Evolutionary conservation across 2,113 vertebrate species (phyloP), one percentile per base, ranked within the genome.

Genomic region (Nesoenas mayeri): DNA sequence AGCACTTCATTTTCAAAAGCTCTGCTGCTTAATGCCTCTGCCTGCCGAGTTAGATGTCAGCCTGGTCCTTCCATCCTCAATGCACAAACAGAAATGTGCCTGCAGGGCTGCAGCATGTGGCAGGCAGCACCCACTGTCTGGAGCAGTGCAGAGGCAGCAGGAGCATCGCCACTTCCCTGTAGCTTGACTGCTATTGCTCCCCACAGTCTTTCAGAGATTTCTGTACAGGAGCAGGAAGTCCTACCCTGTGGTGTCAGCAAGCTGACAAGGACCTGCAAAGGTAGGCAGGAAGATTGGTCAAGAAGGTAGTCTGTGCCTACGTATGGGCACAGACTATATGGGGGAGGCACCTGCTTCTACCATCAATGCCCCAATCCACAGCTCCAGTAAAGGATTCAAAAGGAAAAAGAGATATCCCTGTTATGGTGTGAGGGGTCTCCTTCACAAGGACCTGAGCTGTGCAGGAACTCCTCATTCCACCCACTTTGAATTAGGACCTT

Each of bases 131-230:
- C 9, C 16, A 1, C 28, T 8, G 10, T 17, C 38, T 3, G 6
- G n/a, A 65, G 61, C 1, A 0, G 24, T 0, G 2, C 2, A 10
- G 73, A 71, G 26, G 38, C 10, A 34, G 24, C 26, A 36, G 64
- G 12, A 91, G 29, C 72, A 83, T 40, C n/a, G 17, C 20, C 12
- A 18, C 0, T 0, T 47, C 44, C 44, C 44, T 56, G 36, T 25
- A 50, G 10, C 18, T 66, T 85, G 48, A 22, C 42, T 40, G 19
- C 25, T 81, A 14, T 70, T 69, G 9, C 9, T 88, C 15, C 28
- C 24, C 18, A 4, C 18, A 18, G 6, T 40, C 18, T 90, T 31
- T 6, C 31, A 47, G 61, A 74, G 31, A 24, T n/a, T 75, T 85
- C 36, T 24, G 10, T 54, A 36, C 11, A 0, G 2, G 42, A 34